Percentiles rank a stretch among this genome's conserved stretches.
Conservation (phyloP, 2,113 vertebrate genomes). For the Neoarius graeffei region DNA sequence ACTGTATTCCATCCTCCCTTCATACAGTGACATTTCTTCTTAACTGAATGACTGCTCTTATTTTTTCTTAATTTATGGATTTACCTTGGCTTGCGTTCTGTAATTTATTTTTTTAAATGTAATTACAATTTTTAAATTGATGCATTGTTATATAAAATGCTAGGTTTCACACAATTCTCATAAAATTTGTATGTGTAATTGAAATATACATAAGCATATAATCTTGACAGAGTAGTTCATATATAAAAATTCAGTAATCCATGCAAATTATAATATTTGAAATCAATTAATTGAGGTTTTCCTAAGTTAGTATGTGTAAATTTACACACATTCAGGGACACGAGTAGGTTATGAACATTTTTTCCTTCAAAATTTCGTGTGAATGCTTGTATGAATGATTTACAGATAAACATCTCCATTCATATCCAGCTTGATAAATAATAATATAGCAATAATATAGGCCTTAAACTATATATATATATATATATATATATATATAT, state of each 20-base stretch:
- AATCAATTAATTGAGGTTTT: background rate
- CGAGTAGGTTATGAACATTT: background rate
- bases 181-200: background rate
- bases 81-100: background rate
- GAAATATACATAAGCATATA: background rate
- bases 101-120: background rate
- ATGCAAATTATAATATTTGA: background rate
- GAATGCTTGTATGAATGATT: background rate
- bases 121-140: background rate
- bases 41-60: background rate
- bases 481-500: no score
- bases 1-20: background rate
- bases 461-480: no score
- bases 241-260: background rate
- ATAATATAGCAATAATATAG: no score
- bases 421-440: background rate
- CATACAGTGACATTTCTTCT: background rate
- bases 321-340: background rate
- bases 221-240: background rate
- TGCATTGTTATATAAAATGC: background rate
- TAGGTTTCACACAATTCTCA: background rate
- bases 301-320: background rate
- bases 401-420: no score
- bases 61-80: background rate
- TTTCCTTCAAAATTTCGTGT: background rate